Conservation (phyloP, 1,140 invertebrate species). For the Zaprionus inermis region DNA sequence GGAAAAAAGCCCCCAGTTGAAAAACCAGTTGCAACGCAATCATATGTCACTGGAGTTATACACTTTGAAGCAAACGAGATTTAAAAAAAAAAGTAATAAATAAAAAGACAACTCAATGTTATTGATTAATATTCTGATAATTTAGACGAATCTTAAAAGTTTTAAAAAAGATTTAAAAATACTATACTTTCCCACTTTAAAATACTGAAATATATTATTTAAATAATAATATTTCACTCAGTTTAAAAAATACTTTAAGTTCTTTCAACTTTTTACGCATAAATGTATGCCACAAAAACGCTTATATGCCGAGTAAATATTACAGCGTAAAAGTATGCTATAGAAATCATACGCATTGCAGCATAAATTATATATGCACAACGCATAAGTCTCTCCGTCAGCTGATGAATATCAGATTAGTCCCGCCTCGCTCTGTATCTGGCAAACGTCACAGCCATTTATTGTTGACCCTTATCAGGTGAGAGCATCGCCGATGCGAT, state of each 20-base stretch:
- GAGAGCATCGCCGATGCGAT: constrained; percentile 55
- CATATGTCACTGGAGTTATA: constrained; percentile 17
- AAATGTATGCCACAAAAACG: too few species aligned
- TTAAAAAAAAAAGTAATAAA: not conserved
- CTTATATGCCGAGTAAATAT: too few species aligned
- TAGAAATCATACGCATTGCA: not conserved
- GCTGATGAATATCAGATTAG: constrained; percentile 7
- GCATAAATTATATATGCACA: not conserved
- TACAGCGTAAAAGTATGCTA: not conserved
- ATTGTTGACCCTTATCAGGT: constrained; percentile 17
- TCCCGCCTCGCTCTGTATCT: not conserved
- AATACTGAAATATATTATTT: too few species aligned
- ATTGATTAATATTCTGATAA: too few species aligned
- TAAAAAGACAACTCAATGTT: not conserved
- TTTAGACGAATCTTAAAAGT: too few species aligned
- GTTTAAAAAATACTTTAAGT: too few species aligned
- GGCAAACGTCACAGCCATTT: not conserved
- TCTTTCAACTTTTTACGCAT: too few species aligned
- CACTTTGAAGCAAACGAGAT: constrained; percentile 8
- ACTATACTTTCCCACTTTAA: too few species aligned
- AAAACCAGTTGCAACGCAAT: not conserved
- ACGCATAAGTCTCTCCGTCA: constrained; percentile 5
- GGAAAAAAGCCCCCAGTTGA: constrained; percentile 28
- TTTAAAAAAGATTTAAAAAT: too few species aligned
- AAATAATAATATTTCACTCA: too few species aligned